Evolutionary conservation across 2,888 invertebrate genomes (phyloP), one percentile per base, ranked within the genome.

Genomic region (Beris chalybata): DNA sequence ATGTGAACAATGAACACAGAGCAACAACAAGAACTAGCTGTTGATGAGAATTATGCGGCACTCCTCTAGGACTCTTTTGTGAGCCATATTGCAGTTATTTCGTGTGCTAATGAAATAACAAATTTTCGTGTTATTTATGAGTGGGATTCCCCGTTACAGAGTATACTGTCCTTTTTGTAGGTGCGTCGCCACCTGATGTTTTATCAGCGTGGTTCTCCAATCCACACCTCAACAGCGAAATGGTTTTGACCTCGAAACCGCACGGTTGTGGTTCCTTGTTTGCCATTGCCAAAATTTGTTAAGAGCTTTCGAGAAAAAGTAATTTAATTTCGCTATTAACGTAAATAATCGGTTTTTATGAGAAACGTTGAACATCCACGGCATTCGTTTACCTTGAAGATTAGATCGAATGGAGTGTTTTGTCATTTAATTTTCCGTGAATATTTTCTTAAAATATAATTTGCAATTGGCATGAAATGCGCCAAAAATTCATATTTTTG

Each of bases 21-120:
- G 22, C 9, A n/a, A 13, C 11, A 30, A 47, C 22, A 22, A 6
- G 47, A 30, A 47, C 22, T 22, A 22, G 22, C 22, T 3, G 22
- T 22, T 22, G 22, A 22, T 22, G 22, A 58, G 29, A 38, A 47
- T 47, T 47, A 30, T 44, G 15, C 47, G 58, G 58, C 47, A 45
- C 45, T 47, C 47, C 58, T 15, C 56, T 45, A 5, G 45, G 58
- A 4, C 6, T 5, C n/a, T 48, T 12, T 48, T 12, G 15, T 48
- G 48, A n/a, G 15, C n/a, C 48, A 48, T 48, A 12, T 48, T 48
- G n/a, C 5, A 15, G 48, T 12, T 12, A 29, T 59, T 59, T 29
- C 58, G 57, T 55, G 29, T 15, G 52, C 29, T 55, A 55, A 55
- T 55, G 32, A 55, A 32, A 55, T 55, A 55, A 55, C 32, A 31